Evolutionary conservation across 2,888 invertebrate genomes (phyloP).

Genomic region (Lithophane leautieri): DNA sequence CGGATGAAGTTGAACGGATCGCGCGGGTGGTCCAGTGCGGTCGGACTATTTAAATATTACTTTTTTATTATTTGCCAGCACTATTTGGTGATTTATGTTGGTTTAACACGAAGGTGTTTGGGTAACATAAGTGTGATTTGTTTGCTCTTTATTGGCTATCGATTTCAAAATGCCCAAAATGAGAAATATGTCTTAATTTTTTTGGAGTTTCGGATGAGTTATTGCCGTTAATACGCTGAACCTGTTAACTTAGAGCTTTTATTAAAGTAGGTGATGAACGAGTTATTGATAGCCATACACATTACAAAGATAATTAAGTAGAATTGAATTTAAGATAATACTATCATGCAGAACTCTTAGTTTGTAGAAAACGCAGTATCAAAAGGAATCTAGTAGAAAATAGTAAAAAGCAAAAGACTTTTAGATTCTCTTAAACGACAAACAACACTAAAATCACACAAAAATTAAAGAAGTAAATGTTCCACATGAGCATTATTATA

Average conservation of each 20-base stretch:
- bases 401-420: neutral
- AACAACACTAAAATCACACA: neutral
- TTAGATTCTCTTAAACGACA: neutral
- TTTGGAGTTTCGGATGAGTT: constrained; percentile 53
- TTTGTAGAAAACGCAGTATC: too few species aligned
- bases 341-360: too few species aligned
- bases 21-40: constrained; percentile 86
- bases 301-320: neutral
- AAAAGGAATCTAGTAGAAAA: neutral
- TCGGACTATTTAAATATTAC: constrained; percentile 86
- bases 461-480: neutral
- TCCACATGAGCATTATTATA: constrained; percentile 4
- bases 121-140: constrained; percentile 85
- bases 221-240: constrained; percentile 38
- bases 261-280: constrained; percentile 13
- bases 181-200: constrained; percentile 70
- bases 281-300: constrained; percentile 18
- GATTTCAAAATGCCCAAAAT: constrained; percentile 72
- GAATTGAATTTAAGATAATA: neutral
- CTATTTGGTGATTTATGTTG: constrained; percentile 86
- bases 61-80: constrained; percentile 87
- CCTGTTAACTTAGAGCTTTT: constrained; percentile 22
- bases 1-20: constrained; percentile 78
- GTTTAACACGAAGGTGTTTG: constrained; percentile 87
- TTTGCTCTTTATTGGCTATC: constrained; percentile 83